Evolutionary conservation across 2,797 vertebrate genomes (phyloP).

Genomic region (Ambastaia sidthimunki): DNA sequence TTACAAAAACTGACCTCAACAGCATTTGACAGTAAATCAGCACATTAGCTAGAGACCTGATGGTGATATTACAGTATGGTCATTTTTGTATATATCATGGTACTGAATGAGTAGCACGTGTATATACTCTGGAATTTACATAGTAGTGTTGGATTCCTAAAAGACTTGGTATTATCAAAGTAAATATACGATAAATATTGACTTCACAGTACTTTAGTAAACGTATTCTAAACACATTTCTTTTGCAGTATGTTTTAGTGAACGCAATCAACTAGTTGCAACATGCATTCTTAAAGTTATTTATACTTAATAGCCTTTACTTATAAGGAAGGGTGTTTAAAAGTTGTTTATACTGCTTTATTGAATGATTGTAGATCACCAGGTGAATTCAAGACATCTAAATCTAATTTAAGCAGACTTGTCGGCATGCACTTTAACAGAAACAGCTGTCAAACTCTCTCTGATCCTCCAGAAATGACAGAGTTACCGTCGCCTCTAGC

Average conservation of each 20-base stretch:
- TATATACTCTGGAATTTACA: background rate
- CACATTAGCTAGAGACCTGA: background rate
- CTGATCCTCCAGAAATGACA: background rate
- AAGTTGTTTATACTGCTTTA: background rate
- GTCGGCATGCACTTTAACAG: background rate
- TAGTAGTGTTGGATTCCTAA: background rate
- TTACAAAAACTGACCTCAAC: background rate
- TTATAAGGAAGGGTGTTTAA: too few relatives aligned
- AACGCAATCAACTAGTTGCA: background rate
- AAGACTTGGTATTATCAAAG: background rate
- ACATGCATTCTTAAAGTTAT: background rate
- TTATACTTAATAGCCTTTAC: background rate
- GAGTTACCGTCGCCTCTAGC: background rate
- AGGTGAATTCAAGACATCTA: slow-evolving; percentile 1
- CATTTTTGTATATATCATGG: background rate
- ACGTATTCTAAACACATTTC: background rate
- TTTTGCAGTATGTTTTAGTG: background rate
- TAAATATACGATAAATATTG: background rate
- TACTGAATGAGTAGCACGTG: background rate
- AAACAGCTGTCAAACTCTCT: slow-evolving; percentile 32
- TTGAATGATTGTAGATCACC: background rate
- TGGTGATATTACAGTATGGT: too few relatives aligned
- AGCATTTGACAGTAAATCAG: background rate
- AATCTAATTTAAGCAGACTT: background rate
- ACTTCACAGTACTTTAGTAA: background rate